Base-by-base conservation (phyloP, 1,140 invertebrate species). In the Ceratoteleas bidentatus region DNA sequence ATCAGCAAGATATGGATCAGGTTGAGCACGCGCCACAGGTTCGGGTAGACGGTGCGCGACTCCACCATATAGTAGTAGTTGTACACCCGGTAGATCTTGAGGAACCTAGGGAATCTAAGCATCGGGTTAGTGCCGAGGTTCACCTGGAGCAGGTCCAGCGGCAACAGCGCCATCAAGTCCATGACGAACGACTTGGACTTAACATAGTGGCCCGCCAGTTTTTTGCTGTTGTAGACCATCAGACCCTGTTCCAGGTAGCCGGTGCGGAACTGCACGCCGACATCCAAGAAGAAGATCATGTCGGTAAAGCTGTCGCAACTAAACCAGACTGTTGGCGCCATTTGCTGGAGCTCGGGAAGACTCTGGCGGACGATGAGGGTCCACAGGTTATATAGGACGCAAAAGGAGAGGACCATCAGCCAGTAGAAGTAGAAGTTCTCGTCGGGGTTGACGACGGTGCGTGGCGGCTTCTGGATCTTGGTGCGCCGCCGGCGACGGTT, bases 61-160 rank as follows among this genome's bases (percentile, higher is more conserved):
- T 99, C 98, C 69, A 98, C 96, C 93, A 99, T 98, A 91, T 99
- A 98, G 90, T 98, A 97, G 90, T 98, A 98, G 90, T 96, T 94
- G 85, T 98, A 96, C 58, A 97, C 95, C 73, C 98, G 93, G 90
- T 99, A 98, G 50, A 97, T 94, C 93, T 97, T 97, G 65, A 96
- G 92, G 90, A 97, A 97, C 85, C 96, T 92, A 47, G 96, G 96
- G 91, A 96, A 96, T 84, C 96, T 93, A 66, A 97, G 93, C 88
- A 97, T 94, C 0, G 96, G 96, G 85, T 97, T 95, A 60, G 93
- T 92, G 65, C 96, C 96, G 53, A 97, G 93, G 81, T 94, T 94
- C 15, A 97, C 88, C 90, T 98, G 97, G 9, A 98, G 88, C 14
- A 98, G 92, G 88, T 99, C 97, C 33, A 98, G 91, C 0, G 98